A percentile compares a stretch with the other conserved stretches of the same genome.
Evolutionary conservation across 2,113 vertebrate genomes (phyloP).

Genomic region (Anolis carolinensis): DNA sequence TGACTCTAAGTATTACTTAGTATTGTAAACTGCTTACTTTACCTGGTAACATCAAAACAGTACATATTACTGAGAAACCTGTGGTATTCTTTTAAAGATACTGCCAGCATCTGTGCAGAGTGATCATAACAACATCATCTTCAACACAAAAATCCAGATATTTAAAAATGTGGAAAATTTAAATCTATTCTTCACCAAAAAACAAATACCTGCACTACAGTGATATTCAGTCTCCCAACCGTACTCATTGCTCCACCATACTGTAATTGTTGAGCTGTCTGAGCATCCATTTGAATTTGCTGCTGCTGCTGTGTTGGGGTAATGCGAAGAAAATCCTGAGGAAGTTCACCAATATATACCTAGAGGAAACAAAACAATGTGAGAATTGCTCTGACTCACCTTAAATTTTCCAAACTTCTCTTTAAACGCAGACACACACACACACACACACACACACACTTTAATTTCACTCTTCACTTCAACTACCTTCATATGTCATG

Average conservation of each 20-base stretch:
- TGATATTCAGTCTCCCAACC: slow-evolving; percentile 92
- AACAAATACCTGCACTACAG: slow-evolving; percentile 91
- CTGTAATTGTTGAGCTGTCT: slow-evolving; percentile 92
- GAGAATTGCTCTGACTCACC: accelerated
- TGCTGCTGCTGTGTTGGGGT: slow-evolving; percentile 92
- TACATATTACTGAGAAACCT: not conserved
- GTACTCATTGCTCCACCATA: slow-evolving; percentile 86
- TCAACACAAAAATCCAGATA: not conserved
- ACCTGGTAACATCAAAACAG: not conserved
- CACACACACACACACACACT: too few species aligned
- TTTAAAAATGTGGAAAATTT: not conserved
- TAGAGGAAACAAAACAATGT: slow-evolving; percentile 53
- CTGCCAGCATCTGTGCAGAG: not conserved
- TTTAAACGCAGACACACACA: too few species aligned
- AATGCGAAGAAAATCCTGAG: slow-evolving; percentile 95
- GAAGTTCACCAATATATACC: slow-evolving; percentile 95
- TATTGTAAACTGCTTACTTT: not conserved
- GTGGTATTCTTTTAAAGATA: not conserved
- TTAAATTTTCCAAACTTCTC: not conserved
- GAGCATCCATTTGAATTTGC: slow-evolving; percentile 93
- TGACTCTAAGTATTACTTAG: not conserved
- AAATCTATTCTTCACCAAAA: not conserved
- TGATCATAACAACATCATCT: not conserved
- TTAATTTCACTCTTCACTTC: not conserved
- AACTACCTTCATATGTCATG: too few species aligned